Conservation (phyloP, 2,113 vertebrate genomes). For the Lathamus discolor region DNA sequence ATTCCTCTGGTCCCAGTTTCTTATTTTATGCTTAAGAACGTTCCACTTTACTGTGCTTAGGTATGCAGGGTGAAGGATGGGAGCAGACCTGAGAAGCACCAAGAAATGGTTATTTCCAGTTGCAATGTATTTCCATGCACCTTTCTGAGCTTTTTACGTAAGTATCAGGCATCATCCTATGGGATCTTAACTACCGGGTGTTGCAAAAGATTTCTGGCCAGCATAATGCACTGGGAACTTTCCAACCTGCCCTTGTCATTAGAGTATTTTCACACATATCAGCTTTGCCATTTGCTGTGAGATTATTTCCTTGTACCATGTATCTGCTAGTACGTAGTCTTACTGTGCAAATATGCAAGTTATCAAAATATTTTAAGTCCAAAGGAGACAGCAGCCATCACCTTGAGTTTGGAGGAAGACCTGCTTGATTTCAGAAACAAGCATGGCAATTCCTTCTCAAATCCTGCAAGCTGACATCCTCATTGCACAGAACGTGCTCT, state of each 20-base stretch:
- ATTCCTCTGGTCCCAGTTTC: not conserved
- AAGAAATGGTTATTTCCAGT: not conserved
- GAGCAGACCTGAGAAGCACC: not conserved
- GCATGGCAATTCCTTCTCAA: not conserved
- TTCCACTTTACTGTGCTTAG: not conserved
- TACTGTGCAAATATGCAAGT: not conserved
- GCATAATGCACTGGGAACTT: not conserved
- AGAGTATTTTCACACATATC: not conserved
- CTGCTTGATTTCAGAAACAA: not conserved
- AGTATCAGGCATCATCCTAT: not conserved
- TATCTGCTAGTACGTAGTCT: not conserved
- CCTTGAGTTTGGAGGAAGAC: not conserved
- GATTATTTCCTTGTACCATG: not conserved
- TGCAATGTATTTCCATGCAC: not conserved
- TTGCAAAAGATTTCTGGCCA: not conserved
- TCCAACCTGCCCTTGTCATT: not conserved
- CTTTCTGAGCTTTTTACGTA: not conserved
- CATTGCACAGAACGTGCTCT: not conserved
- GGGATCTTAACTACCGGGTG: not conserved
- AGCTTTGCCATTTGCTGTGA: not conserved
- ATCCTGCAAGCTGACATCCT: fast-evolving
- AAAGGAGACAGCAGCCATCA: not conserved
- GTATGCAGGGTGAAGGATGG: not conserved
- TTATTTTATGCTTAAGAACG: not conserved
- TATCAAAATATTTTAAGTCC: not conserved